Evolutionary conservation across 2,797 vertebrate genomes (phyloP).

Genomic region (Emys orbicularis): DNA sequence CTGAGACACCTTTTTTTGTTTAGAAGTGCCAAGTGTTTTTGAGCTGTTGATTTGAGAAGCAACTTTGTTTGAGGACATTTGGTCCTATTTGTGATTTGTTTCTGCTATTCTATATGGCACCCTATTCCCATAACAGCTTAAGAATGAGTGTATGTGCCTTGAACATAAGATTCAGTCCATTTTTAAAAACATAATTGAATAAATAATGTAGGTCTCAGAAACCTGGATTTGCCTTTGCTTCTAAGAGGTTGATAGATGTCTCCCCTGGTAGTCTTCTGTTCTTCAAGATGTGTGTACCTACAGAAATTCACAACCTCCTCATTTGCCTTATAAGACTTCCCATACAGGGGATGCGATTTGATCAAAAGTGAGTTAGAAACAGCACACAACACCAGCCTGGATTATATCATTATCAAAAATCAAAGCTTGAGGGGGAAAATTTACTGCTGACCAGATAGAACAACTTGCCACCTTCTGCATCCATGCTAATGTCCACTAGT

Average conservation of each 20-base stretch:
- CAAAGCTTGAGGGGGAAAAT: background rate
- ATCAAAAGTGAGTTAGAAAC: background rate
- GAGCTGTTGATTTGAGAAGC: background rate
- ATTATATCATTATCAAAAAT: background rate
- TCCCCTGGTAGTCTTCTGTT: background rate
- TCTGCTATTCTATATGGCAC: background rate
- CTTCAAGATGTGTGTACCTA: background rate
- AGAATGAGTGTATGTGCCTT: background rate
- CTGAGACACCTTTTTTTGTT: background rate
- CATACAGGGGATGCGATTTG: background rate
- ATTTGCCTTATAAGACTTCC: background rate
- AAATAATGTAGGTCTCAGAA: fast-evolving
- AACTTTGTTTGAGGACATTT: background rate
- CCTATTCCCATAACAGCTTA: background rate
- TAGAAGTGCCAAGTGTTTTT: background rate
- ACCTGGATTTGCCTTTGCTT: background rate
- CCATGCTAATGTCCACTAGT: background rate
- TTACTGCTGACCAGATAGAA: background rate
- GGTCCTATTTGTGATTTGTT: background rate
- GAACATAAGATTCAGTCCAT: background rate
- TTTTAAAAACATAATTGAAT: background rate
- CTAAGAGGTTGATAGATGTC: background rate
- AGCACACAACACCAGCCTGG: background rate
- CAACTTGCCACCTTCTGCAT: background rate
- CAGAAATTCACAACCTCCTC: background rate